Conservation (phyloP, 2,888 invertebrate genomes). For the Hypolimnas misippus region DNA sequence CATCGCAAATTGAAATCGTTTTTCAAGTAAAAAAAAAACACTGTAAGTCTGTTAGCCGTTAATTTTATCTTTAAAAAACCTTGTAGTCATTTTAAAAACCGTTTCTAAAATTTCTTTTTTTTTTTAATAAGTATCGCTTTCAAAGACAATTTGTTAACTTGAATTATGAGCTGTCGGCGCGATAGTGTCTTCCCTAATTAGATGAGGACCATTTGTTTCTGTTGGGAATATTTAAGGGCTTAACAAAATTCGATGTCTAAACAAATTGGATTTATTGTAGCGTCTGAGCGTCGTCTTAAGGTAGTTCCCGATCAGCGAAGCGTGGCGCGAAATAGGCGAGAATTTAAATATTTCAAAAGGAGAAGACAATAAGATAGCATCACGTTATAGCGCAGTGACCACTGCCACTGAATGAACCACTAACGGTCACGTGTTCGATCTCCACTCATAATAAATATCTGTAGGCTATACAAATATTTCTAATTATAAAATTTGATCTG, state of each 20-base stretch:
- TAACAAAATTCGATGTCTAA: neutral
- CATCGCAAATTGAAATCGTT: no score
- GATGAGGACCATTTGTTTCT: neutral
- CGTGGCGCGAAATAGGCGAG: no score
- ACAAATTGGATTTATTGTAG: constrained; percentile 3
- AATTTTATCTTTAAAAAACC: neutral
- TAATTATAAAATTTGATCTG: no score
- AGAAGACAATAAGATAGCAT: no score
- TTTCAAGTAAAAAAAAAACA: no score
- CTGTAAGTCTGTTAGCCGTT: neutral
- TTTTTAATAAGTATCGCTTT: constrained; percentile 15
- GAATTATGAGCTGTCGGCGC: constrained; percentile 15
- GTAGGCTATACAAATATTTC: no score
- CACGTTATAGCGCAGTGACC: no score
- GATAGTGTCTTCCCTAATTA: constrained; percentile 10
- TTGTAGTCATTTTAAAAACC: neutral
- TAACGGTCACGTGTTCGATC: no score
- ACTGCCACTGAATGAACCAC: no score
- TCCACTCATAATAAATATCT: no score
- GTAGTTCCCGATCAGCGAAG: no score
- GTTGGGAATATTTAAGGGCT: neutral
- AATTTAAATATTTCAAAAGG: no score
- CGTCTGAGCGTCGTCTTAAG: neutral
- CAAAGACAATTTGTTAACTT: constrained; percentile 16
- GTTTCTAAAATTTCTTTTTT: neutral